phyloP scores from a whole-genome alignment of 2,113 vertebrate genomes.

The Erinaceus europaeus region DNA sequence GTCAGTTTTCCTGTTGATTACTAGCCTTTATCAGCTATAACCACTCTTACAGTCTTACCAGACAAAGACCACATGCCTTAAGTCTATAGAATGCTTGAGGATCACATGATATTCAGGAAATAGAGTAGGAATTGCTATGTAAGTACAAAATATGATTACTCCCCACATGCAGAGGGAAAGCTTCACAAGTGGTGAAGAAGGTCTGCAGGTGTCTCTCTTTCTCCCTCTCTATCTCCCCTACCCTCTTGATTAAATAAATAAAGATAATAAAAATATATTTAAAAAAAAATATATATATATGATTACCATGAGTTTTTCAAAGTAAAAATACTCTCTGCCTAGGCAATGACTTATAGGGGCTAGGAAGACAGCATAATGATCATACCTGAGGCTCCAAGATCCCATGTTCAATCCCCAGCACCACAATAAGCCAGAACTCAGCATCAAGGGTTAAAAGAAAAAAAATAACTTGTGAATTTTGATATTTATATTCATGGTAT shows the following conservation, averaged over 20 bases:
- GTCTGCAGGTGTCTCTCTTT: no score
- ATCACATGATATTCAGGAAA: background rate
- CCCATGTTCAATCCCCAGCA: no score
- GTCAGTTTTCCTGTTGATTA: constrained; percentile 48
- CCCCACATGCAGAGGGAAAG: background rate
- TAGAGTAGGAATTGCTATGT: background rate
- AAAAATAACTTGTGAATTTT: background rate
- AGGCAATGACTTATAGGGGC: background rate
- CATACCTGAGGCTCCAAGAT: no score
- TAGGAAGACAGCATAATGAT: no score
- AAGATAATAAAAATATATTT: no score
- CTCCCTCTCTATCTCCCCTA: no score
- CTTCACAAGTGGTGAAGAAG: background rate
- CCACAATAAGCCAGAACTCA: no score
- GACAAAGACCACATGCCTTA: background rate
- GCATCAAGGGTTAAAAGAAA: no score
- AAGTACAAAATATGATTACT: background rate
- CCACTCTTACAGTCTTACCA: background rate
- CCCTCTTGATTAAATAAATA: no score
- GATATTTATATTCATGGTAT: background rate
- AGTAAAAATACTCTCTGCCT: background rate
- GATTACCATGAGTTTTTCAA: background rate
- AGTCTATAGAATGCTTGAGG: background rate
- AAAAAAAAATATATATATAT: no score
- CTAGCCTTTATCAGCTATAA: constrained; percentile 19